These are phyloP conservation scores for Eremobia ochroleuca DNA, from an alignment of 2,888 invertebrate genomes.

Conservation along the genomic window DNA sequence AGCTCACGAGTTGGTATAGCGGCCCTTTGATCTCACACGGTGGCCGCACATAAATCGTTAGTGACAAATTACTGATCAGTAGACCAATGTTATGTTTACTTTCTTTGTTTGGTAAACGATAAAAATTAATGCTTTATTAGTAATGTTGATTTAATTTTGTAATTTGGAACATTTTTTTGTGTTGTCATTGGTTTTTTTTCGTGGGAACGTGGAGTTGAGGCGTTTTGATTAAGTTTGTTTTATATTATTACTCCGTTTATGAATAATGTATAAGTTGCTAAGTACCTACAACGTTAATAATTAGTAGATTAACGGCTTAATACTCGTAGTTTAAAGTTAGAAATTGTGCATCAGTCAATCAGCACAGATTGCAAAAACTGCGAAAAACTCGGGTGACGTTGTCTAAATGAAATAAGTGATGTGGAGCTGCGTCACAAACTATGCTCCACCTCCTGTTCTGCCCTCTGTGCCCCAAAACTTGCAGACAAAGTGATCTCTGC, in stretches of 20 bases:
- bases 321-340: too few relatives aligned
- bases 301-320: not conserved
- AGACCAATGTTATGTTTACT: constrained; percentile 60
- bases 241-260: not conserved
- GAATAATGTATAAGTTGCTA: not conserved
- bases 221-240: constrained; percentile 11
- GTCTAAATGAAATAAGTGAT: too few relatives aligned
- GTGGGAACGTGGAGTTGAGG: constrained; percentile 29
- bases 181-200: constrained; percentile 14
- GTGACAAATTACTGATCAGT: constrained; percentile 82
- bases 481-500: not conserved
- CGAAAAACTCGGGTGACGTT: not conserved
- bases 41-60: constrained; percentile 81
- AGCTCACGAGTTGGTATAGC: constrained; percentile 60
- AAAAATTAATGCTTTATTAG: constrained; percentile 60
- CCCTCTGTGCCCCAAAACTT: not conserved
- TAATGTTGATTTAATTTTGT: constrained; percentile 59
- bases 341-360: not conserved
- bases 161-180: constrained; percentile 20
- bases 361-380: not conserved
- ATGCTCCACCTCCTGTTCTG: not conserved
- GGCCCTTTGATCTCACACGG: constrained; percentile 84
- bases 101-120: constrained; percentile 64
- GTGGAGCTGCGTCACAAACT: not conserved
- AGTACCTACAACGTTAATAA: not conserved